Evolutionary conservation across 2,113 vertebrate genomes (phyloP).

Genomic region (Thalassarche chlororhynchos): DNA sequence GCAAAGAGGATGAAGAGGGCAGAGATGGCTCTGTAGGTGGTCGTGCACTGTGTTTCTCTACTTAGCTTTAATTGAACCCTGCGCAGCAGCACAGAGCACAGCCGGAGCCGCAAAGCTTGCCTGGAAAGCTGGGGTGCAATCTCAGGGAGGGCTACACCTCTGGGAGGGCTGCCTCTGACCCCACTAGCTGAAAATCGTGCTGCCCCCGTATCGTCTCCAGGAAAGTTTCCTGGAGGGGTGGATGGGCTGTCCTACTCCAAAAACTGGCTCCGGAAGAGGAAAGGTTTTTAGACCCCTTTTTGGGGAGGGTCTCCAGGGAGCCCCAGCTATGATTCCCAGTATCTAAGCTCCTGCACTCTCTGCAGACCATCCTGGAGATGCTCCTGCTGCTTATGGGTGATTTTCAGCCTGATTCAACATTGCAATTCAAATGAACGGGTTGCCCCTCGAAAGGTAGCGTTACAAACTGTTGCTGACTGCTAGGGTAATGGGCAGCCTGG

Average conservation of each 20-base stretch:
- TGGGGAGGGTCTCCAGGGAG: background rate
- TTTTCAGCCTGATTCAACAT: background rate
- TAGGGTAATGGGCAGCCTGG: background rate
- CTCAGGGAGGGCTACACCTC: background rate
- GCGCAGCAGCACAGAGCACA: background rate
- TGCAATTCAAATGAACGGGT: accelerated
- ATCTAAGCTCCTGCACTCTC: background rate
- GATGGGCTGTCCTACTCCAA: background rate
- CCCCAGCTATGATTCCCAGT: background rate
- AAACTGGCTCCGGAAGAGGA: background rate
- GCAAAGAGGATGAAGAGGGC: background rate
- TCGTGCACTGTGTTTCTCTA: background rate
- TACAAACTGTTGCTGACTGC: background rate
- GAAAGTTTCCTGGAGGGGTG: no score
- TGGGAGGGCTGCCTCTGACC: background rate
- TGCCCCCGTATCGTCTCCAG: background rate
- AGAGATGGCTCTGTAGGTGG: background rate
- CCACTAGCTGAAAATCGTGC: background rate
- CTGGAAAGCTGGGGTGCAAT: background rate
- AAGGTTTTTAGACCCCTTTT: background rate
- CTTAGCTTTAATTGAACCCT: background rate
- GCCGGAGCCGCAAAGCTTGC: background rate
- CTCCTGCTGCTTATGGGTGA: background rate
- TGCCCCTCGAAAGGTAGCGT: background rate
- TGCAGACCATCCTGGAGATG: background rate